Base-by-base conservation (phyloP, 2,888 invertebrate species). In the Oscheius myriophilus region DNA sequence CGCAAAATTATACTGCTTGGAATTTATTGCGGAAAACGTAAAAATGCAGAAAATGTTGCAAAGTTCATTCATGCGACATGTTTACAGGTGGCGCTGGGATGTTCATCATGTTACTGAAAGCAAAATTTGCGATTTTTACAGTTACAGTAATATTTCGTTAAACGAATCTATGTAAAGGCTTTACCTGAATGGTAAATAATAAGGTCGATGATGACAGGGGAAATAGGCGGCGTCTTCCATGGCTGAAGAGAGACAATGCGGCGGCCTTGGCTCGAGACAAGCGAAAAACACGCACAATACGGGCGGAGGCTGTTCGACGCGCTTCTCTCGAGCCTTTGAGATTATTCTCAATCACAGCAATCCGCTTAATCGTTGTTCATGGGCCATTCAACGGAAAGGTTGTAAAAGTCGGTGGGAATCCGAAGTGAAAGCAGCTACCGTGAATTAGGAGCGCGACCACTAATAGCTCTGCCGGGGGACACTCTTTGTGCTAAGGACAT, bases 171-270 rank as follows among this genome's bases (percentile, higher is more conserved):
- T 25, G 26, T 58, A 58, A 43, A 45, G n/a, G 33, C 18, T 26
- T 33, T 23, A 61, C 61, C 61, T 61, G 26, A 26, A 61, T 9
- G 61, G 61, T 23, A 61, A 49, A 61, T 61, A 61, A 61, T 61
- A 61, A 61, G 61, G 61, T 39, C 61, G 61, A 49, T 61, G 61
- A 26, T 45, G 43, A 23, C 58, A 58, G 58, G 42, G 42, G 21
- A 61, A 61, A 61, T 61, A 61, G 61, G 61, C 61, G 61, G 61
- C 61, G 49, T 61, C 61, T 61, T 61, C 61, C 61, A 61, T 61
- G 33, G 26, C 26, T 26, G 46, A 46, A 46, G 26, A n/a, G 49
- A 61, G 49, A 61, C 49, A 61, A 61, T 61, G 49, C 26, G 49
- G 39, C 33, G 61, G 46, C 61, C 61, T 61, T 61, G 61, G 61